phyloP scores from a whole-genome alignment of 2,888 invertebrate species.

The Sesamia inferens region DNA sequence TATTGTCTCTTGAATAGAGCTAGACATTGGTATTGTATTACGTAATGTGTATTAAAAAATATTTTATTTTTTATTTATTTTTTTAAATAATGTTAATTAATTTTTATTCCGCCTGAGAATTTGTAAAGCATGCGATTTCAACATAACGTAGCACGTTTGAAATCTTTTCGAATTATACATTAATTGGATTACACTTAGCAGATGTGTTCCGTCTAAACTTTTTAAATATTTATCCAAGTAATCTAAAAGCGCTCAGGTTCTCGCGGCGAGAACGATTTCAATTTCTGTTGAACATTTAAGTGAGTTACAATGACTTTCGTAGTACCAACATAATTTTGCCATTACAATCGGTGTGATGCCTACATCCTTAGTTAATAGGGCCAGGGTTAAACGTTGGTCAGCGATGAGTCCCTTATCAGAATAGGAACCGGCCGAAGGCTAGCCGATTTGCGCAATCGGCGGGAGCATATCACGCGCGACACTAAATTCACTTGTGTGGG shows the following conservation, averaged over 20 bases:
- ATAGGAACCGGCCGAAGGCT: conserved; percentile 87
- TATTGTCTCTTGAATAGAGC: conserved; percentile 76
- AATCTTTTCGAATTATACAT: conserved; percentile 9
- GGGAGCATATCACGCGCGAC: conserved; percentile 82
- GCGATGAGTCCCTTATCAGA: conserved; percentile 82
- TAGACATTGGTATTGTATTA: conserved; percentile 84
- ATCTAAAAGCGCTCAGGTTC: conserved; percentile 38
- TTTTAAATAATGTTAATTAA: conserved; percentile 3
- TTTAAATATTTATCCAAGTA: conserved; percentile 27
- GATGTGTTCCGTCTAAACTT: conserved; percentile 17
- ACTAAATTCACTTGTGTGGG: conserved; percentile 82
- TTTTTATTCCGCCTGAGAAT: conserved; percentile 12
- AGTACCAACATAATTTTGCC: conserved; percentile 51
- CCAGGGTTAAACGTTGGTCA: conserved; percentile 85
- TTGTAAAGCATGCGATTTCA: conserved; percentile 7
- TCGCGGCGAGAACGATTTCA: conserved; percentile 16
- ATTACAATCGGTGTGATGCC: conserved; percentile 64
- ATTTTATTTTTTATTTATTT: conserved; percentile 33
- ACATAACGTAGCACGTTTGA: neutral
- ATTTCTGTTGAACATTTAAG: conserved; percentile 36
- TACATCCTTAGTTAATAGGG: conserved; percentile 84
- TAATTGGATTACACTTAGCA: conserved; percentile 22
- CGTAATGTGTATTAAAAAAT: conserved; percentile 72
- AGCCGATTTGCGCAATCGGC: conserved; percentile 85
- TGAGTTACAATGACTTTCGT: conserved; percentile 34